Evolutionary conservation across 2,888 invertebrate genomes (phyloP).

Genomic region (Thelaira solivaga): DNA sequence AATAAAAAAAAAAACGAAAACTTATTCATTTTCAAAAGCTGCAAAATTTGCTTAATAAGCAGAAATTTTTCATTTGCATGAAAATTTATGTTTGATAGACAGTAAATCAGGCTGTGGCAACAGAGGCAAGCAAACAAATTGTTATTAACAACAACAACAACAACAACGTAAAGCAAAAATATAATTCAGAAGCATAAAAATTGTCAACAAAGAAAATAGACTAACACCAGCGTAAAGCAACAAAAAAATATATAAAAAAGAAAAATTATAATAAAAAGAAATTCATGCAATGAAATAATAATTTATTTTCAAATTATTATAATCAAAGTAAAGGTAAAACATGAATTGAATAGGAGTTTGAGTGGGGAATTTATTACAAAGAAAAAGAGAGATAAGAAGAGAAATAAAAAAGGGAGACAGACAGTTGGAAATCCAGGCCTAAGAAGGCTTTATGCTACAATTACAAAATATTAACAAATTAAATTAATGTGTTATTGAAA

Average conservation of each 20-base stretch:
- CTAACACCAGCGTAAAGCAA: slow-evolving; percentile 6
- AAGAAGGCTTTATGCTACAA: no score
- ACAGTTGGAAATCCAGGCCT: no score
- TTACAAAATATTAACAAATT: no score
- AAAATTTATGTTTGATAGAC: slow-evolving; percentile 45
- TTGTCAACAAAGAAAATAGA: background rate
- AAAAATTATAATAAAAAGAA: slow-evolving; percentile 21
- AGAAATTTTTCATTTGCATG: slow-evolving; percentile 65
- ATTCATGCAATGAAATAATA: slow-evolving; percentile 45
- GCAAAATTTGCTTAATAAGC: slow-evolving; percentile 65
- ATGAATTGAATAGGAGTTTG: background rate
- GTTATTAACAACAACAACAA: slow-evolving; percentile 19
- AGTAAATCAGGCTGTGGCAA: background rate
- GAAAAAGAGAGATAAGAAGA: no score
- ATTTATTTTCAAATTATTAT: slow-evolving; percentile 51
- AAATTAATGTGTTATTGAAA: no score
- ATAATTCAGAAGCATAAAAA: slow-evolving; percentile 28
- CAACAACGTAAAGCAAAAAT: background rate
- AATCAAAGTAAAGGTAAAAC: background rate
- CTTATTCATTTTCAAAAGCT: slow-evolving; percentile 34
- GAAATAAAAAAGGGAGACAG: no score
- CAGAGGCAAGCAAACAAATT: background rate
- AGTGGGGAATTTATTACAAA: no score
- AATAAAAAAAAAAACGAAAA: background rate
- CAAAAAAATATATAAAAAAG: no score